Conservation (phyloP, 2,113 vertebrate species). For the Cacatua alba region DNA sequence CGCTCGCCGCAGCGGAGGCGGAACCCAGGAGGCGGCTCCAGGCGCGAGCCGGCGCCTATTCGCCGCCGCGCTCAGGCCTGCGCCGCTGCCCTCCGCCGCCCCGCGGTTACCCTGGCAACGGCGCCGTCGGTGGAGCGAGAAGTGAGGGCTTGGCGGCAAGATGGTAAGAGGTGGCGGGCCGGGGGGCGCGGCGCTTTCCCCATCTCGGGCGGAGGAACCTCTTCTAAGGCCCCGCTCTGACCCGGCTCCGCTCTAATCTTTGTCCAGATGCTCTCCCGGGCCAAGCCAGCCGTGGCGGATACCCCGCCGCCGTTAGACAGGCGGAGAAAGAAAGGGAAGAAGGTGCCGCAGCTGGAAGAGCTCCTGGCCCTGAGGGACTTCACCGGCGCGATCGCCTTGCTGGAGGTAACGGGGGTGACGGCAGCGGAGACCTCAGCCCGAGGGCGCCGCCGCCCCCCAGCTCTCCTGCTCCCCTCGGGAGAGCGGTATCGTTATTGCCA, state of each 20-base stretch:
- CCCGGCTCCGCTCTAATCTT: background rate
- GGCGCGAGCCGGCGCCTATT: background rate
- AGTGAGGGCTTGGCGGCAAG: background rate
- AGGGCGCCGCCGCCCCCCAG: too few species aligned
- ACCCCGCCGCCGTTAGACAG: slow-evolving; percentile 75
- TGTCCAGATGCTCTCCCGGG: slow-evolving; percentile 90
- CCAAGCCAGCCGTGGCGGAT: slow-evolving; percentile 89
- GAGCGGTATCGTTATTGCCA: background rate
- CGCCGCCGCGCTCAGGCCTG: background rate
- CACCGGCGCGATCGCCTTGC: slow-evolving; percentile 88
- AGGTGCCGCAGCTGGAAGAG: slow-evolving; percentile 87
- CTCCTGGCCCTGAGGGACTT: slow-evolving; percentile 89
- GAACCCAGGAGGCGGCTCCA: background rate
- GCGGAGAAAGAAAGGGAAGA: slow-evolving; percentile 85
- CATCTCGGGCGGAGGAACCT: background rate
- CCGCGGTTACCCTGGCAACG: slow-evolving; percentile 34
- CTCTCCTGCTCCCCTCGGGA: background rate
- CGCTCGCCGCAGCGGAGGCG: background rate
- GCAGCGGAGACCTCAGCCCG: background rate
- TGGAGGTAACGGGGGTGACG: slow-evolving; percentile 82
- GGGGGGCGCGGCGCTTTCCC: background rate
- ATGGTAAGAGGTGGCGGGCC: slow-evolving; percentile 16
- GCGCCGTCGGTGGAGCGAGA: background rate
- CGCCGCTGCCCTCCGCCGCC: background rate
- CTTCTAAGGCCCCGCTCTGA: background rate